These are phyloP conservation scores for Protonibea diacanthus DNA, from an alignment of 2,797 vertebrate genomes.

Conservation along the genomic window DNA sequence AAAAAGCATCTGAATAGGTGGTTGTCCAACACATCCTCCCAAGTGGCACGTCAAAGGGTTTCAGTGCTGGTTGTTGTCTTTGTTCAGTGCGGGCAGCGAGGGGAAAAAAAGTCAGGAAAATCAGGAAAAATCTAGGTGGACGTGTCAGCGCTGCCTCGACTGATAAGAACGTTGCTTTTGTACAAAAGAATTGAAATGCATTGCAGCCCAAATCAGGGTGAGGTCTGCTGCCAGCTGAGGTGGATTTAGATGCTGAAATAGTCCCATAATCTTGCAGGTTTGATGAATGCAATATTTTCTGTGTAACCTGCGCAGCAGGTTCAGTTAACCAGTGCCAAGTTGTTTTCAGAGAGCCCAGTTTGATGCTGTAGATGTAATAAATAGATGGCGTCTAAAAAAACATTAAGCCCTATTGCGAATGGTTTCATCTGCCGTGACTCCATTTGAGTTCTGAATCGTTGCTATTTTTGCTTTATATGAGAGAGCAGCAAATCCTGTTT, in stretches of 20 bases:
- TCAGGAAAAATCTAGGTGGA: slow-evolving; percentile 53
- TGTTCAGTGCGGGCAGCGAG: slow-evolving; percentile 50
- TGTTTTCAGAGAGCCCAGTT: slow-evolving; percentile 44
- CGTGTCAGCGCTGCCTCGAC: slow-evolving; percentile 50
- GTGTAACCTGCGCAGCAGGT: slow-evolving; percentile 39
- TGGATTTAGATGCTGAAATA: slow-evolving; percentile 53
- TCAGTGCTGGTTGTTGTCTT: slow-evolving; percentile 55
- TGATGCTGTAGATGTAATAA: slow-evolving; percentile 54
- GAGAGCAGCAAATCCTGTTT: slow-evolving; percentile 54
- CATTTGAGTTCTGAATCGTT: slow-evolving; percentile 50
- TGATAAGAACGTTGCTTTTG: slow-evolving; percentile 55
- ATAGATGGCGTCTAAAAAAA: slow-evolving; percentile 53
- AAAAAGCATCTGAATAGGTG: slow-evolving; percentile 69
- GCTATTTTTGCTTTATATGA: slow-evolving; percentile 62
- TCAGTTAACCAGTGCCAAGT: slow-evolving; percentile 39
- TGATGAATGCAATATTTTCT: slow-evolving; percentile 53
- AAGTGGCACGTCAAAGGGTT: slow-evolving; percentile 67
- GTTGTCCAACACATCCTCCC: slow-evolving; percentile 78
- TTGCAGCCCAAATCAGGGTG: slow-evolving; percentile 12
- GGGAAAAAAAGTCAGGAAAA: slow-evolving; percentile 42
- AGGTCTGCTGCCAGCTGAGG: slow-evolving; percentile 31
- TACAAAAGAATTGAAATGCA: slow-evolving; percentile 29
- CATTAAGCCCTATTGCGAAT: slow-evolving; percentile 53
- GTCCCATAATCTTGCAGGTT: slow-evolving; percentile 37
- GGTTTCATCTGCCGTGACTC: slow-evolving; percentile 61